Base-by-base conservation (phyloP, 2,888 invertebrate species). In the Yponomeuta sedellus region DNA sequence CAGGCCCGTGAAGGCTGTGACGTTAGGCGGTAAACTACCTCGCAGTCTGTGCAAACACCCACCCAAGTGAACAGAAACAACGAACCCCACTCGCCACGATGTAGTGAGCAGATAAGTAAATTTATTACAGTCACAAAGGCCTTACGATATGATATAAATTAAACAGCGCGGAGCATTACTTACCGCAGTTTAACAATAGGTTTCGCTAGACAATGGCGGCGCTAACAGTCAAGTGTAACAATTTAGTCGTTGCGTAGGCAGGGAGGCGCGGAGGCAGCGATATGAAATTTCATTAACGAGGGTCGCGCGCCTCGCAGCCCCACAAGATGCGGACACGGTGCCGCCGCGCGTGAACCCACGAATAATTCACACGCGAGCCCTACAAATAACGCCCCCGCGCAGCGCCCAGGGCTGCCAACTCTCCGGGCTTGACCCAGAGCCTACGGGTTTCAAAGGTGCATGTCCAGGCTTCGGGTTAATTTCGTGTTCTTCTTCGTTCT, bases 331-430 rank as follows among this genome's bases (percentile, higher is more conserved):
- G 39, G 66, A 68, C 64, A 66, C 39, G 63, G 65, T 68, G 80
- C 83, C 86, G 85, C 82, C 81, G 88, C 86, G 88, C 90, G 89
- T 88, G 87, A 90, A 88, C 87, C 88, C 85, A 88, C 87, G 88
- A 89, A 88, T 91, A 90, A 91, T 89, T 91, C 90, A 89, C 90
- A 91, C 88, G 90, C 88, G 86, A 89, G 87, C 88, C 88, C 87
- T 88, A 89, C 88, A 88, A 88, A 89, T 88, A 89, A 87, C 85
- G 82, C 79, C 77, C 76, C 71, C 74, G 67, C 69, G 74, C 76
- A 74, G 75, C 77, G 69, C 74, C 70, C 71, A 65, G 68, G 67
- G 70, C 70, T 71, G 66, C 70, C 68, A 34, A 34, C 34, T 25
- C 25, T 25, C 25, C 5, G 25, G 25, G n/a, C n/a, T n/a, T n/a